Evolutionary conservation across 2,888 invertebrate genomes (phyloP).

Genomic region (Ormyrus labotus): DNA sequence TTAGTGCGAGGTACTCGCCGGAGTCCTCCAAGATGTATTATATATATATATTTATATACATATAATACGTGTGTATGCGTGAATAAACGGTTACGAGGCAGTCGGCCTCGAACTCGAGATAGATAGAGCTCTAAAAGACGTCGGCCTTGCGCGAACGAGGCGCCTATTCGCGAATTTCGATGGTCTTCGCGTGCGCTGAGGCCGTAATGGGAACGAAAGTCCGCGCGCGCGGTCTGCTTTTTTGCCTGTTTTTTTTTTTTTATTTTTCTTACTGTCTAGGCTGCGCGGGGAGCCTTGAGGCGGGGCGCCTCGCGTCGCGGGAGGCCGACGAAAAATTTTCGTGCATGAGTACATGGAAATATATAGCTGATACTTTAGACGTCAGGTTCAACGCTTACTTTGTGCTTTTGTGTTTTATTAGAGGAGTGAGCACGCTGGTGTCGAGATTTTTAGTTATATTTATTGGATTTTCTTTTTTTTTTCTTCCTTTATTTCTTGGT

Average conservation of each 20-base stretch:
- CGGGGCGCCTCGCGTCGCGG: background rate
- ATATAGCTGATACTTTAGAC: slow-evolving; percentile 17
- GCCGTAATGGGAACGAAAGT: background rate
- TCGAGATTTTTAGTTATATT: slow-evolving; percentile 8
- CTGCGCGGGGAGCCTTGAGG: background rate
- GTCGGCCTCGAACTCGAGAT: slow-evolving; percentile 35
- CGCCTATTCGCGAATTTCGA: slow-evolving; percentile 4
- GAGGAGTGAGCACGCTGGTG: slow-evolving; percentile 43
- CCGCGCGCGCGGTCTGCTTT: background rate
- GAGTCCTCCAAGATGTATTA: background rate
- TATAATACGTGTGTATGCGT: background rate
- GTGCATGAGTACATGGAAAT: slow-evolving; percentile 31
- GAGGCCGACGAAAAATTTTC: slow-evolving; percentile 17
- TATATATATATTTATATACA: too few relatives aligned
- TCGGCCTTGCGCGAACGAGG: slow-evolving; percentile 50
- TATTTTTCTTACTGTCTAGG: too few relatives aligned
- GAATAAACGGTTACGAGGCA: background rate
- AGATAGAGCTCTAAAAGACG: slow-evolving; percentile 29
- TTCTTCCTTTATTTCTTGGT: background rate
- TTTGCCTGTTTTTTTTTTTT: too few relatives aligned
- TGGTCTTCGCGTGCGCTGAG: slow-evolving; percentile 22
- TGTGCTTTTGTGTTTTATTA: slow-evolving; percentile 40
- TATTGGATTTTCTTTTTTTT: background rate
- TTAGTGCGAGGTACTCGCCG: slow-evolving; percentile 11
- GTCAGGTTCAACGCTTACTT: slow-evolving; percentile 39